phyloP scores from a whole-genome alignment of 1,140 invertebrate genomes.

The Heliothis subflexa region DNA sequence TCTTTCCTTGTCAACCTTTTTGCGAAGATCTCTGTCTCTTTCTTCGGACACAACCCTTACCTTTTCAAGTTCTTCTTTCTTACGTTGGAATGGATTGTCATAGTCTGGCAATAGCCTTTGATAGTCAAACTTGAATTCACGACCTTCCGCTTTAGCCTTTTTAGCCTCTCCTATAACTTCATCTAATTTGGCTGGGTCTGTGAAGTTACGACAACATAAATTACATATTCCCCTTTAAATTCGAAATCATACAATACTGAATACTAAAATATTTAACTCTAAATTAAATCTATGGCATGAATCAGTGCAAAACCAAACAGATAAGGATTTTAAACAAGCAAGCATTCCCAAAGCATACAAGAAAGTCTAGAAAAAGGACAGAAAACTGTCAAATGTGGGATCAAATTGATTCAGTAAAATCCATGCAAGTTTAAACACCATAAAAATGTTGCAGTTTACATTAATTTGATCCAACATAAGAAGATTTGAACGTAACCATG shows the following conservation, averaged over 20 bases:
- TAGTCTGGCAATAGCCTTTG: slow-evolving; percentile 78
- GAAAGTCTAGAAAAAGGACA: not conserved
- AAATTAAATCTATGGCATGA: too few species aligned
- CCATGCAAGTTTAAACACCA: not conserved
- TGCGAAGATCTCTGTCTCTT: slow-evolving; percentile 48
- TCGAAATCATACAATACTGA: too few species aligned
- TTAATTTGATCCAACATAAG: not conserved
- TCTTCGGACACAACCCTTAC: slow-evolving; percentile 44
- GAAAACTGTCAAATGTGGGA: not conserved
- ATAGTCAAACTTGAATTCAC: slow-evolving; percentile 79
- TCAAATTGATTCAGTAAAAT: not conserved
- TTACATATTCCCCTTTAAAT: too few species aligned
- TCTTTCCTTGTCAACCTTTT: slow-evolving; percentile 57
- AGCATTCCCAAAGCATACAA: not conserved
- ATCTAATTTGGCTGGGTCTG: slow-evolving; percentile 79
- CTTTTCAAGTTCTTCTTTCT: slow-evolving; percentile 66
- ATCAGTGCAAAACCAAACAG: not conserved
- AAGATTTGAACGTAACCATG: not conserved
- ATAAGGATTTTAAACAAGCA: slow-evolving; percentile 1
- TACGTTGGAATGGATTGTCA: slow-evolving; percentile 81
- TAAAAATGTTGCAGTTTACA: not conserved
- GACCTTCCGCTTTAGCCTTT: slow-evolving; percentile 75
- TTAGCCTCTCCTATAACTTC: slow-evolving; percentile 80
- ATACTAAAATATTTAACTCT: too few species aligned
- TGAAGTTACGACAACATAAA: slow-evolving; percentile 44